Evolutionary conservation across 2,797 vertebrate genomes (phyloP), one percentile per base, ranked within the genome.

Genomic region (Neopelma chrysocephalum): DNA sequence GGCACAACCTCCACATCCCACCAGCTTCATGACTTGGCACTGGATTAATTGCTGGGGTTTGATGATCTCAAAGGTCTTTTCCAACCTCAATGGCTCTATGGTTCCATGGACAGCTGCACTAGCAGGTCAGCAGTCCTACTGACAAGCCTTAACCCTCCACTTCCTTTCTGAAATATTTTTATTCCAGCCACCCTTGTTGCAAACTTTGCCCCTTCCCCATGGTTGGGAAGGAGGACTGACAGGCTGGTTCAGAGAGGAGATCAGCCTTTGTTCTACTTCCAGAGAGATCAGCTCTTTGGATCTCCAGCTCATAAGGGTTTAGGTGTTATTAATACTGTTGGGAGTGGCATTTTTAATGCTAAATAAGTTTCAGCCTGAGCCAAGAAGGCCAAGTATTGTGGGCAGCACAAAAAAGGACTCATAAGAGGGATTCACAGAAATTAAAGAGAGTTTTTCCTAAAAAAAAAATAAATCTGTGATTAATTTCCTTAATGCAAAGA

Each of bases 401-500:
- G n/a, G 58, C 58, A 83, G 72, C 61, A 76, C 8, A 61, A 70
- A 75, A 38, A 40, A 76, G 62, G 58, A 76, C 75, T 89, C 83
- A 75, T 12, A 71, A 38, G 45, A 78, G 89, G 53, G 78, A 94
- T 82, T 91, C 34, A 61, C 27, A 58, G 53, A 92, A 88, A 38
- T 51, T 83, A 78, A 20, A 68, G 69, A 60, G 36, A 7, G 4
- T 9, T 65, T 53, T 75, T 29, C 31, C 12, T 6, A 4, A 32
- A 64, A 64, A 31, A 18, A 64, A 34, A 81, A 64, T 42, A 48
- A 45, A 75, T 40, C 58, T 76, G 43, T 93, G 77, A 90, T 87
- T 89, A 82, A 93, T 87, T 60, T 83, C n/a, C 80, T 89, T 62
- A 93, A 90, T 50, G 62, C 66, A 91, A 89, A 94, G 43, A 91